Percentiles rank a stretch among this genome's conserved stretches.
These are phyloP conservation scores for Opisthocomus hoazin DNA, from an alignment of 2,113 vertebrate genomes.

Conservation along the genomic window DNA sequence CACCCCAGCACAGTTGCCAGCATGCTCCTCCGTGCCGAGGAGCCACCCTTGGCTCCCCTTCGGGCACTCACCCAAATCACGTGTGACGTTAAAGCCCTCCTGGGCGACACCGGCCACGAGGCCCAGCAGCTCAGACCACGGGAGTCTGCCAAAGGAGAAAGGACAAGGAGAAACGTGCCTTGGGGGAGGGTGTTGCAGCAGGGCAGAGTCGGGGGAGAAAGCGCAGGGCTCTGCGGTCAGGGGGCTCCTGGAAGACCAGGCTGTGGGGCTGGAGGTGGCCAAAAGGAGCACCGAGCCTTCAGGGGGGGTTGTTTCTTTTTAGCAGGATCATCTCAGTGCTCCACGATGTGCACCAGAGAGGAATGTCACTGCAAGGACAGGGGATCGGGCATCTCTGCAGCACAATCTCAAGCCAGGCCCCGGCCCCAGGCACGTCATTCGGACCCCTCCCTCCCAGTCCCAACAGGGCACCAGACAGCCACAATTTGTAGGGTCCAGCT, in stretches of 20 bases:
- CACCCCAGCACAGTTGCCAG: background rate
- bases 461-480: background rate
- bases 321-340: background rate
- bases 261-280: background rate
- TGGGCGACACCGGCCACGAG: constrained; percentile 83
- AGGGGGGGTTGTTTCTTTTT: background rate
- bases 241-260: background rate
- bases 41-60: background rate
- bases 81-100: constrained; percentile 92
- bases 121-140: constrained; percentile 85
- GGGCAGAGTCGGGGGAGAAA: background rate
- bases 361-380: background rate
- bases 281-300: background rate
- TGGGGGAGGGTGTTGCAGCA: background rate
- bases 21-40: background rate
- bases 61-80: constrained; percentile 85
- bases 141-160: constrained; percentile 72
- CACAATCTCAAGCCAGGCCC: background rate
- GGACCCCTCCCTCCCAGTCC: background rate
- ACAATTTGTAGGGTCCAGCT: background rate
- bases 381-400: background rate
- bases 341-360: background rate
- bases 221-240: background rate
- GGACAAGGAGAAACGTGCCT: background rate
- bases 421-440: background rate